A percentile compares a stretch with the other conserved stretches of the same genome.
phyloP scores from a whole-genome alignment of 2,888 invertebrate genomes.

The Sarcophaga caerulescens region DNA sequence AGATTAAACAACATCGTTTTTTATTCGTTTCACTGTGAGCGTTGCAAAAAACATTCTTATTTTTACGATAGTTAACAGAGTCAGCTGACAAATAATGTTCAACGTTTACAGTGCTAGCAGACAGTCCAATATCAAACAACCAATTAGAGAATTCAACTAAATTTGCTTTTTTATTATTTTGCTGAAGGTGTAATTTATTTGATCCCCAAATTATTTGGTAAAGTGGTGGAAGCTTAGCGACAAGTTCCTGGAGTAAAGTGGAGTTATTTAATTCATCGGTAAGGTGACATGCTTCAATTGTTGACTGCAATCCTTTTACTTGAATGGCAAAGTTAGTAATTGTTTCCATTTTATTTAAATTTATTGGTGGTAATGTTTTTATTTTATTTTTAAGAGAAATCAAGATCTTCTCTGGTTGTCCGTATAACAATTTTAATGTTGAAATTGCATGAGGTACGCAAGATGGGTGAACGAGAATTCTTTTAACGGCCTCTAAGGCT shows the following conservation, averaged over 20 bases:
- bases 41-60: constrained; percentile 9
- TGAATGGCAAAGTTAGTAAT: constrained; percentile 39
- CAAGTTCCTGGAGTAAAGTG: constrained; percentile 34
- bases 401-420: constrained; percentile 49
- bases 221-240: constrained; percentile 33
- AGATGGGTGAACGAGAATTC: constrained; percentile 40
- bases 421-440: constrained; percentile 46
- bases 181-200: constrained; percentile 7
- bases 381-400: constrained; percentile 56
- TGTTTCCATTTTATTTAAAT: constrained; percentile 43
- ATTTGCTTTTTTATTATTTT: constrained; percentile 33
- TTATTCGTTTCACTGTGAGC: constrained; percentile 8
- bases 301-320: constrained; percentile 43
- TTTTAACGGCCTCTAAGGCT: constrained; percentile 26
- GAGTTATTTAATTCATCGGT: constrained; percentile 41
- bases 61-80: neutral
- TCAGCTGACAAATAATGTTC: constrained; percentile 1
- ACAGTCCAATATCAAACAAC: constrained; percentile 50
- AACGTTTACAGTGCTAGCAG: constrained; percentile 35
- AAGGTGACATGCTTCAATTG: constrained; percentile 41
- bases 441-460: constrained; percentile 46
- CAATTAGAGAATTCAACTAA: constrained; percentile 21
- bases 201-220: constrained; percentile 33
- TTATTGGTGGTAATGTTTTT: constrained; percentile 40
- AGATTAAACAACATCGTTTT: constrained; percentile 27